A percentile compares a stretch with the other conserved stretches of the same genome.
Conservation (phyloP, 1,140 invertebrate genomes). For the Drosophila tristis region DNA sequence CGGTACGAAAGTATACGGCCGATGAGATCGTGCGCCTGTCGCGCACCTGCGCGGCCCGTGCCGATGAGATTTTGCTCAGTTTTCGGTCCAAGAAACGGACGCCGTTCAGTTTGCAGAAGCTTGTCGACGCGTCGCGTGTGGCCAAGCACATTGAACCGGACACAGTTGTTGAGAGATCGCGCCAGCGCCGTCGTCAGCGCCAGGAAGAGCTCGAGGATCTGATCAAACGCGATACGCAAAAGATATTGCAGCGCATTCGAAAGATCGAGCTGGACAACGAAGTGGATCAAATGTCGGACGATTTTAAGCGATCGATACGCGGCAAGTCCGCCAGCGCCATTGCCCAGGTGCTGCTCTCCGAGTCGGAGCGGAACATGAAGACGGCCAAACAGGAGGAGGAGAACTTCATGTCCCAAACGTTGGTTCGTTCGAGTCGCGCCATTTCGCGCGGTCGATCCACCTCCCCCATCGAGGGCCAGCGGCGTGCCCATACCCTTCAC, state of each 20-base stretch:
- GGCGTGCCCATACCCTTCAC: slow-evolving; percentile 69
- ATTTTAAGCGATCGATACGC: slow-evolving; percentile 86
- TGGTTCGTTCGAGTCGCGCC: slow-evolving; percentile 72
- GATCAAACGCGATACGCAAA: slow-evolving; percentile 83
- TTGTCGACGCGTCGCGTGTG: slow-evolving; percentile 88
- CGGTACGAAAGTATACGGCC: slow-evolving; percentile 86
- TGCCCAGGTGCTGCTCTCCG: slow-evolving; percentile 87
- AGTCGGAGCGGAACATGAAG: slow-evolving; percentile 86
- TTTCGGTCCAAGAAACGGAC: slow-evolving; percentile 87
- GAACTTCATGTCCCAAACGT: slow-evolving; percentile 68
- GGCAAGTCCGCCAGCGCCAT: slow-evolving; percentile 91
- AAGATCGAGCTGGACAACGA: slow-evolving; percentile 78
- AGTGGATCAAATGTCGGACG: slow-evolving; percentile 85
- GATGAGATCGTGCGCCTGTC: slow-evolving; percentile 88
- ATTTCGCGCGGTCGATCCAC: slow-evolving; percentile 64
- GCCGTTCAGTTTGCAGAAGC: slow-evolving; percentile 88
- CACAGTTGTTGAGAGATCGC: slow-evolving; percentile 85
- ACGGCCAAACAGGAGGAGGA: slow-evolving; percentile 81
- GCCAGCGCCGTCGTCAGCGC: slow-evolving; percentile 85
- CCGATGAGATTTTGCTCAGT: slow-evolving; percentile 87
- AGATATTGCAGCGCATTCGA: slow-evolving; percentile 83
- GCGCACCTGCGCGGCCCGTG: slow-evolving; percentile 87
- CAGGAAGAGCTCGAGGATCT: slow-evolving; percentile 85
- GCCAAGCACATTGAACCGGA: slow-evolving; percentile 87
- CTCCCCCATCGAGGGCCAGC: slow-evolving; percentile 51